These are phyloP conservation scores for Eugnorisma glareosa DNA, from an alignment of 2,888 invertebrate species.

Conservation along the genomic window DNA sequence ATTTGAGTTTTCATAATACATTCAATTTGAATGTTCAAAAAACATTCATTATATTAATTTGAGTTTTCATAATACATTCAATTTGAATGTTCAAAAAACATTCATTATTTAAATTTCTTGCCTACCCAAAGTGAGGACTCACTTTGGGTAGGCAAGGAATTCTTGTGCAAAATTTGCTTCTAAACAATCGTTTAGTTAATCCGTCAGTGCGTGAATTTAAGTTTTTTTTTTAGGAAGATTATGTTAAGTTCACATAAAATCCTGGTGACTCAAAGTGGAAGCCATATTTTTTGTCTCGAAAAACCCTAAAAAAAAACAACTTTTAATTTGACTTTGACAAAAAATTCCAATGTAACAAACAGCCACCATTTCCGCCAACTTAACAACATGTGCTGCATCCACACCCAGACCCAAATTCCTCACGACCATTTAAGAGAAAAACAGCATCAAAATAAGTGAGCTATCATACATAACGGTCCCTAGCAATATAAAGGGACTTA, in stretches of 20 bases:
- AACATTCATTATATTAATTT: background rate
- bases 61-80: background rate
- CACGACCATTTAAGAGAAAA: constrained; percentile 38
- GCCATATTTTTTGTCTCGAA: too few relatives aligned
- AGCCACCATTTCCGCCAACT: background rate
- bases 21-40: background rate
- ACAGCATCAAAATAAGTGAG: constrained; percentile 61
- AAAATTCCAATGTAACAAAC: background rate
- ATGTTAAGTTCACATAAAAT: background rate
- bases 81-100: background rate
- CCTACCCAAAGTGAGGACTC: too few relatives aligned
- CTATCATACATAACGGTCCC: constrained; percentile 68
- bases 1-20: background rate
- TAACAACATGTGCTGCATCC: constrained; percentile 3
- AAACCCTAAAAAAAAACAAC: background rate
- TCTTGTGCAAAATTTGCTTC: background rate
- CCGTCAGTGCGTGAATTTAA: background rate
- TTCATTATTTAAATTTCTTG: too few relatives aligned
- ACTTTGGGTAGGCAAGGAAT: background rate
- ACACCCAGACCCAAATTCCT: constrained; percentile 17
- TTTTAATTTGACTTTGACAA: background rate
- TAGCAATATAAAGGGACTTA: constrained; percentile 70
- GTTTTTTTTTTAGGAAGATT: background rate
- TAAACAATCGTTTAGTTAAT: background rate
- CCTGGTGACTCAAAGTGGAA: background rate